phyloP scores from a whole-genome alignment of 2,113 vertebrate species.

The Oenanthe oenanthe region DNA sequence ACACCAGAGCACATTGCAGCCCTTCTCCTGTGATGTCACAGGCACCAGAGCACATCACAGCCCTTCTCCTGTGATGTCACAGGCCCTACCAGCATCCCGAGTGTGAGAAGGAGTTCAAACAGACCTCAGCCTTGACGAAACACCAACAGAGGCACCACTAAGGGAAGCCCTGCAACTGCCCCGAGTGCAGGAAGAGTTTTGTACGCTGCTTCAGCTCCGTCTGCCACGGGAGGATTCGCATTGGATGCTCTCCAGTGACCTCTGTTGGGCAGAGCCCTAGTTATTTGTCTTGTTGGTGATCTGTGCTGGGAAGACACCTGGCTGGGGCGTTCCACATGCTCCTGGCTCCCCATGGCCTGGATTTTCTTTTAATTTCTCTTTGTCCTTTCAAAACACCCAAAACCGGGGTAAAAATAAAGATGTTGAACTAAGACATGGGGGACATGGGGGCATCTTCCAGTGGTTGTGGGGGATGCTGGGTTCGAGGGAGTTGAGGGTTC shows the following conservation, averaged over 20 bases:
- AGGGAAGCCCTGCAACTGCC: too few relatives aligned
- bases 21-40: not conserved
- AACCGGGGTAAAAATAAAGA: not conserved
- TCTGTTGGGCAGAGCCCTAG: not conserved
- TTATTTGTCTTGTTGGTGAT: not conserved
- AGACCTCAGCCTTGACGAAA: too few relatives aligned
- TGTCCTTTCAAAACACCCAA: not conserved
- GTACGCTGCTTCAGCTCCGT: not conserved
- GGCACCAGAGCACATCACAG: not conserved
- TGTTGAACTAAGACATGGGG: not conserved
- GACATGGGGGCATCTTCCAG: too few relatives aligned
- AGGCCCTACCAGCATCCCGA: not conserved
- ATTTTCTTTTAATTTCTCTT: not conserved
- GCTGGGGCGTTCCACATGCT: not conserved
- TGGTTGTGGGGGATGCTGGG: not conserved
- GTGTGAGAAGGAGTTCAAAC: too few relatives aligned
- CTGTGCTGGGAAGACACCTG: not conserved
- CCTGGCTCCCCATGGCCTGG: not conserved
- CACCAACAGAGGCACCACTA: too few relatives aligned
- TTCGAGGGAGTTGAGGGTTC: not conserved
- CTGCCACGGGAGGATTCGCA: accelerated
- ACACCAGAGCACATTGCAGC: too few relatives aligned
- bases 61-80: not conserved
- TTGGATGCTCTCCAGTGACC: not conserved
- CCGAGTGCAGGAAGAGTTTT: too few relatives aligned